Conservation (phyloP, 2,888 invertebrate species). For the Oasisia sp. region DNA sequence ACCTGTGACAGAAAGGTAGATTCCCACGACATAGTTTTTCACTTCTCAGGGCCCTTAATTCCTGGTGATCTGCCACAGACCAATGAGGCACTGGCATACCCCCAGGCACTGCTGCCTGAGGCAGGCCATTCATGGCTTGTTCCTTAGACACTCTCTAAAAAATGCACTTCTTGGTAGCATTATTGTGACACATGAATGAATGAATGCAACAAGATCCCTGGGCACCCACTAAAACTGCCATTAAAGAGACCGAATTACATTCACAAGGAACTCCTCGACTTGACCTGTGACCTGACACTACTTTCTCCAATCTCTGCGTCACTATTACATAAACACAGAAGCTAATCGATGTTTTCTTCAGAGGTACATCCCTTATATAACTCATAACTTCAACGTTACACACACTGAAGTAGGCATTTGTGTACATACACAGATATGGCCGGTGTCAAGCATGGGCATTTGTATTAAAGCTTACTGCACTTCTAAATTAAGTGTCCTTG, state of each 20-base stretch:
- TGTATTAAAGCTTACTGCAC: background rate
- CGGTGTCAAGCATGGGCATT: background rate
- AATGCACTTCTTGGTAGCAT: background rate
- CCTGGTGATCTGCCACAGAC: background rate
- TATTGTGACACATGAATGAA: background rate
- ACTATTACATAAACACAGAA: background rate
- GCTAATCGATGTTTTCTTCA: background rate
- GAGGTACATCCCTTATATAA: background rate
- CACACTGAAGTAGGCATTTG: background rate
- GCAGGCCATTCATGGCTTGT: background rate
- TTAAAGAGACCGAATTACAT: background rate
- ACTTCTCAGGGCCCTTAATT: background rate
- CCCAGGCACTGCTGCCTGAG: background rate
- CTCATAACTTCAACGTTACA: background rate
- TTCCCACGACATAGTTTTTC: background rate
- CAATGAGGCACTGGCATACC: background rate
- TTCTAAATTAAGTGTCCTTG: background rate
- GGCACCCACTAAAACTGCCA: background rate
- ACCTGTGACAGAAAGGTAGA: too few relatives aligned
- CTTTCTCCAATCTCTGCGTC: background rate
- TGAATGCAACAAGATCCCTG: background rate
- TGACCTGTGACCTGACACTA: background rate
- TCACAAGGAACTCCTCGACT: background rate
- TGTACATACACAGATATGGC: background rate
- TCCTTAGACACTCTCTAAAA: background rate